Base-by-base conservation (phyloP, 1,140 invertebrate genomes). In the Condylostylus longicornis region DNA sequence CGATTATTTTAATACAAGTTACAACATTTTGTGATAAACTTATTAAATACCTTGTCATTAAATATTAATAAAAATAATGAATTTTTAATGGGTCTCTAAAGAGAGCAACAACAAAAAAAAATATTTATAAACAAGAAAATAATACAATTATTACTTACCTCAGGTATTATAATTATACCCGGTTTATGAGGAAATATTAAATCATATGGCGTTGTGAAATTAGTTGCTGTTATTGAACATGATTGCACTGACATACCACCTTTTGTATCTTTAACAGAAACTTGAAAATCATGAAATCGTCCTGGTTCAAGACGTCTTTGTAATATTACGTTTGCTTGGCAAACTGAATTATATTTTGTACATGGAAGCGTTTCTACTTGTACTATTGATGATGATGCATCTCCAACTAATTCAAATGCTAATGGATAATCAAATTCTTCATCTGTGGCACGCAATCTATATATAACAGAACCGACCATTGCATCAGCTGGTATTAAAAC, bases 361-460 rank as follows among this genome's bases (percentile, higher is more conserved):
- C 83, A 87, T 23, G 82, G 80, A 17, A 86, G 68, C 45, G 75
- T 75, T 58, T 83, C 79, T 36, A 86, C 69, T 45, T 72, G 69
- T 25, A 85, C 75, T 47, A 79, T 72, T 22, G 75, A 69, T 38
- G 72, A 71, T 40, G 74, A 73, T 54, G 68, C 58, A 67, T 74
- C 59, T 65, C 74, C 79, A 40, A 77, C 70, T 38, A 85, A 70
- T 47, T 80, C 77, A 62, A 89, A 89, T 41, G 74, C 66, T 42
- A 88, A 65, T 39, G 83, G 84, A 63, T 84, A 87, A 58, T 88
- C 80, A 51, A 80, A 81, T 59, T 87, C 80, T 27, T 84, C 76
- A 61, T 89, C 84, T 44, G 79, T 81, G 33, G 82, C 86, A 53
- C 82, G 73, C 35, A 90, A 69, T 46, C 84, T 70, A 63, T 88